These are phyloP conservation scores for Andrena flavipes DNA, from an alignment of 2,888 invertebrate species.

Conservation along the genomic window DNA sequence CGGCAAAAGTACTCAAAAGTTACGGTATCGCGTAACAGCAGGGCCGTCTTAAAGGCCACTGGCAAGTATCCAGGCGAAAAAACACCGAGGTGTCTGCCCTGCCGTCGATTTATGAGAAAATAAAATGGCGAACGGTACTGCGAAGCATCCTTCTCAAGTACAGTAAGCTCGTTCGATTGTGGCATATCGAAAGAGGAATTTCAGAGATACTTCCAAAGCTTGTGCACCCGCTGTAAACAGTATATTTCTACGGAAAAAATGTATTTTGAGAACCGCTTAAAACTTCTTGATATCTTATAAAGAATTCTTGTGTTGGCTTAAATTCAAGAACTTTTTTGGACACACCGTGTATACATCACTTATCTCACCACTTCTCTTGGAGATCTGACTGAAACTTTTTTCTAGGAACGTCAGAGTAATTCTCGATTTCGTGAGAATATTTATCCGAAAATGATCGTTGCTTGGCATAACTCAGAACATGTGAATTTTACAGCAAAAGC, in stretches of 20 bases:
- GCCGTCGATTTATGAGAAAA: conserved; percentile 17
- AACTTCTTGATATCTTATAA: no score
- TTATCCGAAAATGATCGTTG: neutral
- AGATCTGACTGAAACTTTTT: neutral
- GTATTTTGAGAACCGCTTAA: no score
- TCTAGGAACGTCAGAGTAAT: neutral
- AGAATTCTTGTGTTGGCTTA: no score
- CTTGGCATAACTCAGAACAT: neutral
- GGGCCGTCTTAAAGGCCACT: conserved; percentile 21
- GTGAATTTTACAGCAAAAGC: no score
- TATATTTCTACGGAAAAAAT: no score
- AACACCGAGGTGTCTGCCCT: conserved; percentile 12
- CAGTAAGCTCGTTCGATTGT: no score
- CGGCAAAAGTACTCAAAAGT: conserved; percentile 45
- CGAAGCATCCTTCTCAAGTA: neutral
- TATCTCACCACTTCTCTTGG: no score
- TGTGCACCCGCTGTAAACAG: no score
- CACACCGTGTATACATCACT: no score
- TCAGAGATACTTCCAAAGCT: no score
- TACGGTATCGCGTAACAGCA: conserved; percentile 46
- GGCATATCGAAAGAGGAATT: no score
- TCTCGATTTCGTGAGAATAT: neutral
- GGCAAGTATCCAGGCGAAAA: conserved; percentile 34
- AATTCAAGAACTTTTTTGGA: no score
- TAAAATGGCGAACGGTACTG: conserved; percentile 12